phyloP scores from a whole-genome alignment of 2,797 vertebrate species.

The Bryconaethiops microstoma region DNA sequence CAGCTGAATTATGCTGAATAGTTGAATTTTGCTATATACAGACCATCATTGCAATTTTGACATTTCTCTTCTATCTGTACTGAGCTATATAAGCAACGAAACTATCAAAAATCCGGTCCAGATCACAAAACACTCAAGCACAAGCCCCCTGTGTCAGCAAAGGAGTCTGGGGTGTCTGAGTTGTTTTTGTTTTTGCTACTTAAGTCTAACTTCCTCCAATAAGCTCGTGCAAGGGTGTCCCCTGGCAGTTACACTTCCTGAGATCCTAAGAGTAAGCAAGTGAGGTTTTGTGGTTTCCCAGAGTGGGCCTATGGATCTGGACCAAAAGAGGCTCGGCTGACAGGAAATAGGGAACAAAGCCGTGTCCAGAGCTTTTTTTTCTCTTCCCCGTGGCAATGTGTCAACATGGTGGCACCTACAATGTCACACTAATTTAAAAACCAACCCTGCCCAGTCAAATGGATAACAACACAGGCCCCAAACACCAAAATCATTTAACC shows the following conservation, averaged over 20 bases:
- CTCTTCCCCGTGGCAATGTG: slow-evolving; percentile 1
- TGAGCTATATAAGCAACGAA: neutral
- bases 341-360: slow-evolving; percentile 52
- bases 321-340: slow-evolving; percentile 33
- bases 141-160: neutral
- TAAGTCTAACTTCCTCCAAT: slow-evolving; percentile 36
- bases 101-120: neutral
- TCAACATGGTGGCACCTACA: slow-evolving; percentile 27
- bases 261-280: slow-evolving; percentile 27
- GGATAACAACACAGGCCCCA: neutral
- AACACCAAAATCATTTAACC: neutral
- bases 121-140: neutral
- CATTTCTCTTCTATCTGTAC: neutral
- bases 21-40: neutral
- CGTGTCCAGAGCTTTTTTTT: slow-evolving; percentile 3
- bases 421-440: slow-evolving; percentile 10
- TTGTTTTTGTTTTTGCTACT: slow-evolving; percentile 32
- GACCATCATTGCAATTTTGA: neutral
- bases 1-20: neutral
- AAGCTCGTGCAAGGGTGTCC: slow-evolving; percentile 39
- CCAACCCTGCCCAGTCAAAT: neutral
- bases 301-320: slow-evolving; percentile 30
- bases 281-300: slow-evolving; percentile 46
- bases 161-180: neutral
- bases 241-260: slow-evolving; percentile 55